Conservation (phyloP, 2,888 invertebrate genomes). For the Eilema sororculum region DNA sequence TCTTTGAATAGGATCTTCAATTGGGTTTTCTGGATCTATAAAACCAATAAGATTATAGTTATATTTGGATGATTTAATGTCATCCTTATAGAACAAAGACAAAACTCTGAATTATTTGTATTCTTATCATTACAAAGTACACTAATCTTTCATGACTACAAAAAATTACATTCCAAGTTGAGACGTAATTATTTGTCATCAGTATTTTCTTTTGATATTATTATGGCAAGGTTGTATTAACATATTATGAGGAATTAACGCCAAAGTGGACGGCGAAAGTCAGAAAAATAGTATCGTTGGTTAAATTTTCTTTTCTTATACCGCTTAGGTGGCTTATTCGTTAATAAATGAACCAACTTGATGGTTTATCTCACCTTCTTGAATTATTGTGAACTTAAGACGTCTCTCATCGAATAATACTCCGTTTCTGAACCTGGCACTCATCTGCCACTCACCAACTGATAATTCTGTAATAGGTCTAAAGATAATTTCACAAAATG, state of each 20-base stretch:
- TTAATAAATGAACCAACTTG: background rate
- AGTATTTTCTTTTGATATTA: background rate
- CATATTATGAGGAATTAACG: too few species aligned
- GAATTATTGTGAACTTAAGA: slow-evolving; percentile 49
- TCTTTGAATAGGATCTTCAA: slow-evolving; percentile 50
- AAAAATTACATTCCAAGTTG: too few species aligned
- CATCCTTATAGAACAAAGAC: too few species aligned
- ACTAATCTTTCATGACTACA: too few species aligned
- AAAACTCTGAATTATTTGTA: background rate
- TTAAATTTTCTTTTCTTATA: too few species aligned
- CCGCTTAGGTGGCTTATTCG: too few species aligned
- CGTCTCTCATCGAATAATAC: slow-evolving; percentile 51
- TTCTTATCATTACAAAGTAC: background rate
- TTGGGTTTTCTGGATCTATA: slow-evolving; percentile 60
- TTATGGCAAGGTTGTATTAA: too few species aligned
- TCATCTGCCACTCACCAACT: slow-evolving; percentile 60
- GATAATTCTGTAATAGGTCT: slow-evolving; percentile 51
- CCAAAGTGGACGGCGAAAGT: background rate
- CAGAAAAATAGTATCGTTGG: background rate
- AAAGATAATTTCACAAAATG: slow-evolving; percentile 44
- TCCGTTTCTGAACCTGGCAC: slow-evolving; percentile 60
- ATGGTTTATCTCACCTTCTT: slow-evolving; percentile 24
- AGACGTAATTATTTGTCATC: background rate
- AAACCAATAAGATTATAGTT: slow-evolving; percentile 20
- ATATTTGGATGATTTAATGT: too few species aligned